Percentiles rank a stretch among this genome's conserved stretches.
These are phyloP conservation scores for Cebus imitator DNA, from an alignment of 2,113 vertebrate species.

Conservation along the genomic window DNA sequence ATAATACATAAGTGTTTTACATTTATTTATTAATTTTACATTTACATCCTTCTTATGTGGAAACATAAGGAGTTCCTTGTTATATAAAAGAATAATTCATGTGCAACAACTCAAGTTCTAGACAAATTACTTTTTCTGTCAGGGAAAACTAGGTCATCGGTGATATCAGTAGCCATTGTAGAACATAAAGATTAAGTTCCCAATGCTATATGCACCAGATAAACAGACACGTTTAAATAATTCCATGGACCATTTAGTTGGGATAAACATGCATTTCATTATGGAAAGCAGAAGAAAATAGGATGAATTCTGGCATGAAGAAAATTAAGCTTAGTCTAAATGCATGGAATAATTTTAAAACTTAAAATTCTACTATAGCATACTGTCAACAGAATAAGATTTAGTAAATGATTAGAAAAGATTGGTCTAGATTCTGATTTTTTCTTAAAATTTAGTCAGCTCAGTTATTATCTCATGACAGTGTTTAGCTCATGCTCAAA, in stretches of 20 bases:
- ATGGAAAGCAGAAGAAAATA: not conserved
- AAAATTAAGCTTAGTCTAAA: not conserved
- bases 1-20: not conserved
- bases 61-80: not conserved
- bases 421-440: not conserved
- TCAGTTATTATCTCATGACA: not conserved
- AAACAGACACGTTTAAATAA: not conserved
- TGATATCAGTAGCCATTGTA: not conserved
- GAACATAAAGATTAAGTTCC: not conserved
- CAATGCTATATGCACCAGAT: not conserved
- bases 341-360: not conserved
- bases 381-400: not conserved
- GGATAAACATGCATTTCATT: not conserved
- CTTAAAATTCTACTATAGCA: not conserved
- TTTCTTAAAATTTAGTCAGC: not conserved
- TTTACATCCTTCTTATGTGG: not conserved
- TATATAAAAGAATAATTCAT: not conserved
- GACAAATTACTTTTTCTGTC: not conserved
- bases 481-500: not conserved
- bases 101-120: not conserved
- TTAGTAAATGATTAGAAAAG: not conserved
- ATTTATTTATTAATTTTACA: not conserved
- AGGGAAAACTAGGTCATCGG: not conserved
- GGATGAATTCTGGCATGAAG: not conserved
- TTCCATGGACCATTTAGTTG: not conserved